Conservation (phyloP, 2,113 vertebrate genomes). For the Emydura subglobosa region DNA sequence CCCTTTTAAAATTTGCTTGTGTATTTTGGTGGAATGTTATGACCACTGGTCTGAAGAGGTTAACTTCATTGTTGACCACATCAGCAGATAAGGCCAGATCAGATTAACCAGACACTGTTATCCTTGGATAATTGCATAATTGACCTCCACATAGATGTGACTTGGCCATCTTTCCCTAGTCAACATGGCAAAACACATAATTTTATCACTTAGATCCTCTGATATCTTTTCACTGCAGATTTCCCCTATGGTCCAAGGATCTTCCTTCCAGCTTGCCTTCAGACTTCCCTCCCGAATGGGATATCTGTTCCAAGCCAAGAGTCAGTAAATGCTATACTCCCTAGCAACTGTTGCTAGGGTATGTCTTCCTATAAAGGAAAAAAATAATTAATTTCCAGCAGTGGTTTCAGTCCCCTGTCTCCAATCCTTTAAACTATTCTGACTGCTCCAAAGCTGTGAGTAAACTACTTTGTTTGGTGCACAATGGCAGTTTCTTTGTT, state of each 20-base stretch:
- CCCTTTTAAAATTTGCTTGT: neutral
- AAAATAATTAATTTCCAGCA: neutral
- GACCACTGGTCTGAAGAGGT: neutral
- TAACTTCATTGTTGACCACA: neutral
- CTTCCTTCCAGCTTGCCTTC: conserved; percentile 33
- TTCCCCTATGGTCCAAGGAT: conserved; percentile 40
- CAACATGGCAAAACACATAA: neutral
- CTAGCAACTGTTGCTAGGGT: neutral
- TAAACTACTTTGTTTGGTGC: neutral
- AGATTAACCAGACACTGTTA: neutral
- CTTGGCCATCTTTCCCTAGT: neutral
- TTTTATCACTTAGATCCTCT: neutral
- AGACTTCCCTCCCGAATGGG: neutral
- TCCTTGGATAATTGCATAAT: neutral
- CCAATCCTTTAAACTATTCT: neutral
- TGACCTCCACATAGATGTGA: neutral
- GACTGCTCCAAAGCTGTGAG: neutral
- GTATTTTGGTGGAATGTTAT: rapidly evolving
- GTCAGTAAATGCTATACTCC: rapidly evolving
- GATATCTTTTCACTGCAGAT: conserved; percentile 23
- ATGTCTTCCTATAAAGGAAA: neutral
- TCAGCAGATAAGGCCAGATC: neutral
- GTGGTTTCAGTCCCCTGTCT: neutral
- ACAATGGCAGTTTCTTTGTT: neutral
- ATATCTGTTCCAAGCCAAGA: neutral